Base-by-base conservation (phyloP, 2,797 vertebrate species). In the Melanotaenia maccullochi region DNA sequence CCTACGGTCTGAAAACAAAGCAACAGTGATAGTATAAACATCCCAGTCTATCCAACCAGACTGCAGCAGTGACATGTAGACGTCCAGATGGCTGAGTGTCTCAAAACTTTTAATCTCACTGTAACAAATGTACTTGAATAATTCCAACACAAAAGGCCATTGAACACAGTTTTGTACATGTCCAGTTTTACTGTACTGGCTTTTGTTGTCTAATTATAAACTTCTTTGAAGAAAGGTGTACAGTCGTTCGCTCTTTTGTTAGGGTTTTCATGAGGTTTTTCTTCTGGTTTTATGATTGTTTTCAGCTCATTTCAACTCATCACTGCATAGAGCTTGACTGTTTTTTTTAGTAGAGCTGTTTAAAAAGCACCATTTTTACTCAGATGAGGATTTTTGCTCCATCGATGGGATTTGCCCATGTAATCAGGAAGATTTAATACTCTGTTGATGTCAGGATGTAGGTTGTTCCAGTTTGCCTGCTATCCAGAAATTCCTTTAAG, bases 101-200 rank as follows among this genome's bases (percentile, higher is more conserved):
- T 82, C 69, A 55, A 78, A 75, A 79, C 72, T 69, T 89, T 85
- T 72, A 73, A 36, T 89, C 90, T 93, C 91, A 93, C 93, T 95
- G 93, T 93, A 94, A 89, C 89, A 91, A 93, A 93, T 87, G 86
- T 94, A 95, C 95, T 95, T 95, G 95, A 95, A 94, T 89, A 86
- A 83, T 84, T 78, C 63, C 82, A 90, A 90, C 84, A 91, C 72
- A 87, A 89, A 90, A 93, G 90, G 94, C 92, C 93, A 94, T 94
- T 92, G 91, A 92, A 92, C 90, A 94, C 90, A 89, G 70, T 91
- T 90, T 90, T 89, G 86, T 89, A 91, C 83, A 84, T 87, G 91
- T 93, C 87, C 88, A 89, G 83, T 90, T 90, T 91, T 89, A 90
- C 90, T 92, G 88, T 91, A 91, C 80, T 86, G 88, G 70, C 76